Evolutionary conservation across 2,888 invertebrate species (phyloP), one percentile per base, ranked within the genome.

Genomic region (Pachliopta kotzebuea): DNA sequence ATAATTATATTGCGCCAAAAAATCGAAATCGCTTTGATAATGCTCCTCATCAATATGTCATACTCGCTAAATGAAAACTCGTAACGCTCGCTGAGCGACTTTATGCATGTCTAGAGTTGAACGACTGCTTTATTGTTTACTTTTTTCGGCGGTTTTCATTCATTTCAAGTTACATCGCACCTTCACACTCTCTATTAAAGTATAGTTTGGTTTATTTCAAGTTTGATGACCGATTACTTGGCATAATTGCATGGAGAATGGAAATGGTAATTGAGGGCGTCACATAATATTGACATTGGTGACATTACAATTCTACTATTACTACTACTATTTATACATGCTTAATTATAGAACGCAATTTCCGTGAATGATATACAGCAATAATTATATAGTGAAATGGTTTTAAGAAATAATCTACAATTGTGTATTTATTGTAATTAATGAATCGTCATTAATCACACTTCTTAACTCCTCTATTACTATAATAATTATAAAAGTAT

Each of bases 1-100:
- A 68, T 79, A 84, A 84, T 85, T 83, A 77, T 74, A 71, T 71
- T 82, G 84, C 81, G 81, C 81, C 82, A 79, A 88, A 85, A 64
- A 85, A 81, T 83, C 73, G 75, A 77, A 78, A 83, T 75, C 75
- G 65, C 72, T 75, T 68, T 68, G 68, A 74, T 75, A 76, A 76
- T 74, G 72, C 69, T 56, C 62, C 69, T 56, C 62, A 69, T 74
- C 67, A 66, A 67, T 66, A 64, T 72, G 62, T 72, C 75, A 53
- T 57, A 26, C 60, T 57, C 49, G 58, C 63, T 68, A 69, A 72
- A 71, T 69, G 71, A 75, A 73, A 58, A 68, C 29, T 61, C 24
- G 31, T 52, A 61, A 61, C 72, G 73, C 70, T 66, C 68, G 69
- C 68, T 65, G 69, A 74, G 75, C 74, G 73, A 73, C 71, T 69